Percentiles rank a stretch among this genome's conserved stretches.
Conservation (phyloP, 2,888 invertebrate genomes). For the Charanyca ferruginea region DNA sequence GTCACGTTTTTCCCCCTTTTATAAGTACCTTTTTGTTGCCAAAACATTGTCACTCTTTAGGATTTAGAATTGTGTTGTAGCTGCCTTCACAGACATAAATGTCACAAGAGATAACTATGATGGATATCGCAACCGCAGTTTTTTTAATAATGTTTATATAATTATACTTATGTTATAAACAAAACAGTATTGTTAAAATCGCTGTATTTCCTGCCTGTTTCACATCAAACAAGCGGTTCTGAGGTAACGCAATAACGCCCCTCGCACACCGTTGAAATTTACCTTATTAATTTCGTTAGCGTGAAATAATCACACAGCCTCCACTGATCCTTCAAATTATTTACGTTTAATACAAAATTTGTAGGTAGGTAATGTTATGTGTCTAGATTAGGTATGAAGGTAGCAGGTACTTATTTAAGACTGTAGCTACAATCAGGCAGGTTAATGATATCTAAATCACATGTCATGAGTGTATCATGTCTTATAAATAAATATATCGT, state of each 20-base stretch:
- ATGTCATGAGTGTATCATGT: no score
- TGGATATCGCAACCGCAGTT: slow-evolving; percentile 2
- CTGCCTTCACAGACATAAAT: background rate
- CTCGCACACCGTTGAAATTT: slow-evolving; percentile 78
- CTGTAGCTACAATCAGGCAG: background rate
- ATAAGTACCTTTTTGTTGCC: background rate
- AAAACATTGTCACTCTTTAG: background rate
- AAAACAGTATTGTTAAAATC: slow-evolving; percentile 59
- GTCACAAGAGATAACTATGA: no score
- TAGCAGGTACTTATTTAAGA: background rate
- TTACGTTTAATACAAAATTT: slow-evolving; percentile 74
- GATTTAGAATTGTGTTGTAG: background rate
- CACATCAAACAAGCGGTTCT: slow-evolving; percentile 78
- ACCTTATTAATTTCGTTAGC: slow-evolving; percentile 87
- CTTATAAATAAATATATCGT: no score
- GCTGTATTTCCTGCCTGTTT: slow-evolving; percentile 66
- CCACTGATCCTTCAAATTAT: slow-evolving; percentile 84
- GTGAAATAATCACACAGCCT: slow-evolving; percentile 83
- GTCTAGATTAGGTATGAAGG: no score
- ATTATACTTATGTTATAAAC: slow-evolving; percentile 34
- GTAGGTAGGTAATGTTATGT: slow-evolving; percentile 35
- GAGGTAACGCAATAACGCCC: slow-evolving; percentile 78
- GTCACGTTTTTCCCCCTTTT: background rate
- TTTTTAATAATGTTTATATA: slow-evolving; percentile 36
- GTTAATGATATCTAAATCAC: no score